These are phyloP conservation scores for Pampus argenteus DNA, from an alignment of 2,797 vertebrate genomes.

Conservation along the genomic window DNA sequence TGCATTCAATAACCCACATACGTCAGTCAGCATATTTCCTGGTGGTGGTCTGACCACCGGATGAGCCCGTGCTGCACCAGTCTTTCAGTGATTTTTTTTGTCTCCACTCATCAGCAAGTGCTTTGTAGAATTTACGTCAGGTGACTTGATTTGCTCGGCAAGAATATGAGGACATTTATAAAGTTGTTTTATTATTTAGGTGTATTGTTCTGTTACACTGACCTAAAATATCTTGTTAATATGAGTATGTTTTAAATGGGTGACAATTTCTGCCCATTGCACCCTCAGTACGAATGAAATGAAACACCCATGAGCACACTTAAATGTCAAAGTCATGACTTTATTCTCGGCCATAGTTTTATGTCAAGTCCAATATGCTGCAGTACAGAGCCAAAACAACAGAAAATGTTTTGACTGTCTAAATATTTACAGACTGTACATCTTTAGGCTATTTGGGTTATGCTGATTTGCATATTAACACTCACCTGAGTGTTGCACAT, in stretches of 20 bases:
- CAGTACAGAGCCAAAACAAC: background rate
- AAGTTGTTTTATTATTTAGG: background rate
- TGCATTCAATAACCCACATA: too few relatives aligned
- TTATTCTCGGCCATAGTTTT: background rate
- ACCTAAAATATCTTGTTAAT: background rate
- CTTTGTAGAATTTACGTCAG: background rate
- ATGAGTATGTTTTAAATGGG: background rate
- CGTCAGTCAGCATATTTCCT: background rate
- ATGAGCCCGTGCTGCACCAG: background rate
- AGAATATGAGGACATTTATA: background rate
- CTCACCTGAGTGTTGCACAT: background rate
- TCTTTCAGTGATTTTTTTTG: background rate
- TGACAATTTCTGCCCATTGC: background rate
- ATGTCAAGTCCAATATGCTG: accelerated
- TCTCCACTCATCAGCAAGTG: background rate
- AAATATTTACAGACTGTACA: background rate
- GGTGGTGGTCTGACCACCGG: background rate
- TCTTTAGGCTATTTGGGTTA: background rate
- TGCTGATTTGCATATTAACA: background rate
- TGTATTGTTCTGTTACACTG: too few relatives aligned
- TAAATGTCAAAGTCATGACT: background rate
- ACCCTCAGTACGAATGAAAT: too few relatives aligned
- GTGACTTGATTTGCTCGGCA: background rate
- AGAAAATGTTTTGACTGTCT: background rate
- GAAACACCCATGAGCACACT: background rate